These are phyloP conservation scores for Spilogale gracilis DNA, from an alignment of 2,113 vertebrate species.

Conservation along the genomic window DNA sequence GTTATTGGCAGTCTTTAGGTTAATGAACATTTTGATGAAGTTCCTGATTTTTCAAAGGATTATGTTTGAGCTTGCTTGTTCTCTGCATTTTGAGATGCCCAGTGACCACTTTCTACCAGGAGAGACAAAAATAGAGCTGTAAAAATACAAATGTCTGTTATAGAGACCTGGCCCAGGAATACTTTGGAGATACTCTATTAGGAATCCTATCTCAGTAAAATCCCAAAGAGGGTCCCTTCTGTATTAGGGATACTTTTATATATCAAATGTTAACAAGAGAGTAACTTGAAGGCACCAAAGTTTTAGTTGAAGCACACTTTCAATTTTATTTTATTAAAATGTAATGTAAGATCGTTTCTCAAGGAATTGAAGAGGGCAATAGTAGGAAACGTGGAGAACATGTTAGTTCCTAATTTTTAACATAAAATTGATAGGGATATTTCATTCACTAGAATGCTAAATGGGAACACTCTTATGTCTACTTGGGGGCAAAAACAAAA, in stretches of 20 bases:
- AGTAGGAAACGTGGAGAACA: neutral
- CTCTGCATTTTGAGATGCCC: neutral
- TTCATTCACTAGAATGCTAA: neutral
- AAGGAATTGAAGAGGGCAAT: neutral
- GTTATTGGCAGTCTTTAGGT: slow-evolving; percentile 57
- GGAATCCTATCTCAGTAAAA: neutral
- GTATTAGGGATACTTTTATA: neutral
- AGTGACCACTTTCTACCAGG: neutral
- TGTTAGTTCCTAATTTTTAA: neutral
- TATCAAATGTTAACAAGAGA: neutral
- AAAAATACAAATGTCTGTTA: neutral
- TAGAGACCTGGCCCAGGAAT: neutral
- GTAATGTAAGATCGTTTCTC: neutral
- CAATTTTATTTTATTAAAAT: slow-evolving; percentile 31
- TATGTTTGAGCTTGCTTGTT: neutral
- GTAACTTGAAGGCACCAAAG: neutral
- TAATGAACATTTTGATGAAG: slow-evolving; percentile 75
- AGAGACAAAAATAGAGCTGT: neutral
- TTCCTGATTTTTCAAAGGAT: slow-evolving; percentile 69
- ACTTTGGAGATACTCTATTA: neutral
- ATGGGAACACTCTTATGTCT: neutral
- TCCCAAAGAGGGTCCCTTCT: neutral
- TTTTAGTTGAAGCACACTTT: slow-evolving; percentile 38
- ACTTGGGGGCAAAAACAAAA: neutral
- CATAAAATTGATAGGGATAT: neutral